These are phyloP conservation scores for Pycnomerus fuliginosus DNA, from an alignment of 2,888 invertebrate genomes.

Conservation along the genomic window DNA sequence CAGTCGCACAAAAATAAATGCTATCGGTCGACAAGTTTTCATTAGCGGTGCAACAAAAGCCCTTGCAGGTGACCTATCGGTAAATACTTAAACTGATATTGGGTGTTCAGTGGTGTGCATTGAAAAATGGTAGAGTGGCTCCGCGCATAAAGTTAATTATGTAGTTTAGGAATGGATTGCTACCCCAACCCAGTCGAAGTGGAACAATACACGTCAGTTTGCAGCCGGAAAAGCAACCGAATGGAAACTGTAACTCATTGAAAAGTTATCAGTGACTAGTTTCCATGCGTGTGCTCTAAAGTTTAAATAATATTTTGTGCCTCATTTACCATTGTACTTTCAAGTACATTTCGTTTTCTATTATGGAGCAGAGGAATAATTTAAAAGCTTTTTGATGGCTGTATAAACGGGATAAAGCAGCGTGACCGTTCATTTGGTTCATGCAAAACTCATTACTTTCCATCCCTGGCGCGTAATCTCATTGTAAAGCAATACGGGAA, in stretches of 20 bases:
- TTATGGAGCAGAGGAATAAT: constrained; percentile 21
- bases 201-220: not conserved
- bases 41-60: constrained; percentile 9
- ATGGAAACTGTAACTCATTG: too few species aligned
- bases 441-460: constrained; percentile 24
- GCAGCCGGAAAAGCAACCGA: not conserved
- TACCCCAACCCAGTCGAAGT: too few species aligned
- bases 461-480: constrained; percentile 16
- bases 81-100: constrained; percentile 17
- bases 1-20: constrained; percentile 17
- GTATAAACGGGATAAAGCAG: constrained; percentile 23
- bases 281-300: too few species aligned
- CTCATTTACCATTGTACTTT: constrained; percentile 27
- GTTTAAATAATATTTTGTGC: constrained; percentile 31
- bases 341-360: constrained; percentile 18
- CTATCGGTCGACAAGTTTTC: too few species aligned
- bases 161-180: too few species aligned
- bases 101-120: constrained; percentile 5
- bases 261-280: too few species aligned
- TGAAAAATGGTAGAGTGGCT: not conserved
- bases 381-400: constrained; percentile 23
- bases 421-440: constrained; percentile 22
- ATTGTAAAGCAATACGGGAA: constrained; percentile 20
- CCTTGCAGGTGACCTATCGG: constrained; percentile 10
- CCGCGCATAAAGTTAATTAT: too few species aligned